Evolutionary conservation across 2,113 vertebrate species (phyloP), one percentile per base, ranked within the genome.

Genomic region (Steatornis caripensis): DNA sequence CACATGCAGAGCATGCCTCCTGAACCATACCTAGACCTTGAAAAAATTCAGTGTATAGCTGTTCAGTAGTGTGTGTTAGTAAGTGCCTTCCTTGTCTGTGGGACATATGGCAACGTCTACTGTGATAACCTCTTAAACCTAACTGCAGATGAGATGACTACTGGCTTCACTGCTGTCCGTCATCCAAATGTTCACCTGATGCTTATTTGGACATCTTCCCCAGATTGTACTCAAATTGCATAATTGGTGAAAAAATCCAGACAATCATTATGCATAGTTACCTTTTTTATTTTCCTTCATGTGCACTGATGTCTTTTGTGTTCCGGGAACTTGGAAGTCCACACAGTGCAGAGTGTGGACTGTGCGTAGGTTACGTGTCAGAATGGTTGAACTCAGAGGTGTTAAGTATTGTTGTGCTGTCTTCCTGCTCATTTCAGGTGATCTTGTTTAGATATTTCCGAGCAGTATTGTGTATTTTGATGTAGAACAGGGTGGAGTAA

Each of bases 151-250:
- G 64, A 87, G 72, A 27, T 94, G 77, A 70, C 91, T 81, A 48
- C 89, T 3, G 5, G 60, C 72, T 91, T 95, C 84, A 84, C 72
- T 87, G 87, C 46, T 84, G 57, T 94, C 88, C 88, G 79, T 90
- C 54, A 89, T 89, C 72, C 89, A 78, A 51, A 93, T 91, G 77
- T 91, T 94, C 69, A 81, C 80, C 81, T 95, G 71, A 75, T 89
- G 68, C 55, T 84, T 87, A 29, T 62, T 93, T 84, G 87, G 72
- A 74, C 17, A 34, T 41, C n/a, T 54, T 37, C 91, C 61, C 36
- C 18, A 57, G 27, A 18, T 51, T 57, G 48, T 74, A 37, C 54
- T 94, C 55, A 66, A 53, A 53, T 34, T 89, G 64, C 36, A 49
- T 83, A 79, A 53, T 43, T 37, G 68, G 21, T 89, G 54, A 72